A percentile compares a stretch with the other conserved stretches of the same genome.
These are phyloP conservation scores for Bagarius yarrelli DNA, from an alignment of 2,113 vertebrate species.

Conservation along the genomic window DNA sequence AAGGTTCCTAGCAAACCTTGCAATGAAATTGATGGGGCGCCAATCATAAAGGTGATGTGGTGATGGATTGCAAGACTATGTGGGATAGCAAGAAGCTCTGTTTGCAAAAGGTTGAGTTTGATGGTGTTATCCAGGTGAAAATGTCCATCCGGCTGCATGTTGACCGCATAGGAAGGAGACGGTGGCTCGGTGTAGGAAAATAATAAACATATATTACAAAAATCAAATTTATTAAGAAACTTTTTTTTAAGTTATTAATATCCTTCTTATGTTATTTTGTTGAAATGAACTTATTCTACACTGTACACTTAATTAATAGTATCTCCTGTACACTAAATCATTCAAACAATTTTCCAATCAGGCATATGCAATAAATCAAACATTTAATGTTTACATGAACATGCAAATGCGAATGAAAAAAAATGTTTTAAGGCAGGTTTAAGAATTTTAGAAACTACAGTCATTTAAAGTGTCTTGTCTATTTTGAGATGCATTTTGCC, in stretches of 20 bases:
- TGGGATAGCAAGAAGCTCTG: background rate
- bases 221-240: no score
- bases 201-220: background rate
- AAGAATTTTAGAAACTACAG: background rate
- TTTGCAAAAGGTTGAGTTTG: background rate
- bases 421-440: no score
- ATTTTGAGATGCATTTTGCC: background rate
- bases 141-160: background rate
- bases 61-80: background rate
- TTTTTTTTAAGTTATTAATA: no score
- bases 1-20: conserved; percentile 16
- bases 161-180: background rate
- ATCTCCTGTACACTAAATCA: no score
- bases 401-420: no score
- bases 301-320: no score
- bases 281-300: no score
- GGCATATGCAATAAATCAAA: no score
- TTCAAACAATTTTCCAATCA: no score
- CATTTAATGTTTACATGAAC: no score
- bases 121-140: background rate
- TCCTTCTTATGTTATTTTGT: no score
- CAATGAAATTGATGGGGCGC: background rate
- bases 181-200: background rate
- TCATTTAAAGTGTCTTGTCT: background rate
- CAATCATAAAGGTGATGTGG: background rate